phyloP scores from a whole-genome alignment of 1,140 invertebrate species.

The Proales similis region DNA sequence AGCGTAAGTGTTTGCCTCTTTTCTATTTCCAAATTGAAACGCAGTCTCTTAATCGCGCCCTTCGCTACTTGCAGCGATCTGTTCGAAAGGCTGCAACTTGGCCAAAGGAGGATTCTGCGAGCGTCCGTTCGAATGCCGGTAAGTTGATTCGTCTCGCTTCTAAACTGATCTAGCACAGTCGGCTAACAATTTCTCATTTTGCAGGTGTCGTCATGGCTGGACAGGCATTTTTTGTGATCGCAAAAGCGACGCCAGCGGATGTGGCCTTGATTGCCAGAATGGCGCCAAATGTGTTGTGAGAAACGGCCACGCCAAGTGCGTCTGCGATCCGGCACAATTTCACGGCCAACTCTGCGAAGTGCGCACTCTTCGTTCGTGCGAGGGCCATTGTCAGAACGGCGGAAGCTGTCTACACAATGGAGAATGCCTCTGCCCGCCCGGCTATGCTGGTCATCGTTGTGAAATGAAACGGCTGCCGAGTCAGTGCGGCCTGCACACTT shows the following conservation, averaged over 20 bases:
- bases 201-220: background rate
- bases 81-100: background rate
- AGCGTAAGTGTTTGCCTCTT: slow-evolving; percentile 1
- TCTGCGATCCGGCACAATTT: slow-evolving; percentile 5
- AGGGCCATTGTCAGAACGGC: slow-evolving; percentile 9
- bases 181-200: background rate
- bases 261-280: slow-evolving; percentile 35
- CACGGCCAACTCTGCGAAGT: slow-evolving; percentile 36
- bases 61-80: background rate
- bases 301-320: slow-evolving; percentile 23
- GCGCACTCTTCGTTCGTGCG: slow-evolving; percentile 6
- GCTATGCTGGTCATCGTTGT: slow-evolving; percentile 22
- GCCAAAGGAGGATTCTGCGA: background rate
- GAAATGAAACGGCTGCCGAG: slow-evolving; percentile 8
- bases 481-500: slow-evolving; percentile 16
- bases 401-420: slow-evolving; percentile 24
- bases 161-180: background rate
- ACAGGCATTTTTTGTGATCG: background rate
- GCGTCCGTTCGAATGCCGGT: background rate
- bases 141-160: background rate
- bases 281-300: slow-evolving; percentile 2
- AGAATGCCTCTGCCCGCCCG: slow-evolving; percentile 28
- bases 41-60: background rate
- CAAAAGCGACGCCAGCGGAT: background rate
- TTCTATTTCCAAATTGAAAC: background rate